These are phyloP conservation scores for Battus philenor DNA, from an alignment of 1,140 invertebrate genomes.

Conservation along the genomic window DNA sequence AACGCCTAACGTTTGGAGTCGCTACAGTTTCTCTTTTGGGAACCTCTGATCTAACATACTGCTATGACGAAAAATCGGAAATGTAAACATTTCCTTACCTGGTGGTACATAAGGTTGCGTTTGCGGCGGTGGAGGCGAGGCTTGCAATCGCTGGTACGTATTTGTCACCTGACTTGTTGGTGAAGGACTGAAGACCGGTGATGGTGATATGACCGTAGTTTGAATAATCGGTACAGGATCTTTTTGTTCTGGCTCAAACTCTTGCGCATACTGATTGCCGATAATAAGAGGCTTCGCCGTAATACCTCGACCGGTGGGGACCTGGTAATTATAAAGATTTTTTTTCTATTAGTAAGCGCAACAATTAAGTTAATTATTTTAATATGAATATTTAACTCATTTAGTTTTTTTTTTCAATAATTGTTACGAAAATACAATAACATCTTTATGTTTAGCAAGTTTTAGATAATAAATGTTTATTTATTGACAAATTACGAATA, in stretches of 20 bases:
- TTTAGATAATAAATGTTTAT: too few relatives aligned
- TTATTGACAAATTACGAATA: too few relatives aligned
- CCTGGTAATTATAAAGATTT: too few relatives aligned
- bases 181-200: slow-evolving; percentile 26
- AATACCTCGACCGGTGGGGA: slow-evolving; percentile 53
- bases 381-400: too few relatives aligned
- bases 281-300: slow-evolving; percentile 62
- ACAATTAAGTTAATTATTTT: too few relatives aligned
- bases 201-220: slow-evolving; percentile 18
- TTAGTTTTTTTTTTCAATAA: too few relatives aligned
- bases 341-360: too few relatives aligned
- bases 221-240: slow-evolving; percentile 27
- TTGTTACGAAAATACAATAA: too few relatives aligned
- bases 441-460: too few relatives aligned
- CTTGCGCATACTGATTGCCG: slow-evolving; percentile 67
- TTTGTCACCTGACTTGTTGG: slow-evolving; percentile 22
- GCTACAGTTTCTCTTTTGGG: too few relatives aligned
- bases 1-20: too few relatives aligned
- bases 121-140: slow-evolving; percentile 35
- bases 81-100: slow-evolving; percentile 32
- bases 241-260: slow-evolving; percentile 61
- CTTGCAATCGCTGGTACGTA: slow-evolving; percentile 18
- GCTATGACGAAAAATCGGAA: not conserved
- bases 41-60: too few relatives aligned
- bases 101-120: slow-evolving; percentile 61